A percentile compares a stretch with the other conserved stretches of the same genome.
Conservation (phyloP, 2,113 vertebrate species). For the Diadophis punctatus region DNA sequence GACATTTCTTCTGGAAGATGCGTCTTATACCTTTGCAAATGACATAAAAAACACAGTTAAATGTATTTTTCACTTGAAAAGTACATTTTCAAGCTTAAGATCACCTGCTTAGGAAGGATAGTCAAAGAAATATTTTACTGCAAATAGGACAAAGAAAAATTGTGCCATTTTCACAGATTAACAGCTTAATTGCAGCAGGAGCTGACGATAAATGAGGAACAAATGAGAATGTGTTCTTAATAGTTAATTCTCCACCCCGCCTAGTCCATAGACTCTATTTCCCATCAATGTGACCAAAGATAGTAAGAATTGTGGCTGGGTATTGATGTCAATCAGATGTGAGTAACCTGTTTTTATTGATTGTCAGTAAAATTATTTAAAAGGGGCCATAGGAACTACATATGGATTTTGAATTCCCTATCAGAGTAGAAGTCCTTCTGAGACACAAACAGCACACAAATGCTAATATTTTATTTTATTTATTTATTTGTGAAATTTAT, state of each 20-base stretch:
- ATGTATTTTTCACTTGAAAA: too few relatives aligned
- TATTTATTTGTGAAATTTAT: too few relatives aligned
- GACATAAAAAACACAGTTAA: too few relatives aligned
- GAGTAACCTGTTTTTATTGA: background rate
- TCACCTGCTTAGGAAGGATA: background rate
- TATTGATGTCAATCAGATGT: background rate
- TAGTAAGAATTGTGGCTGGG: background rate
- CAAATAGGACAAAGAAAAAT: background rate
- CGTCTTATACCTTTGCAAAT: too few relatives aligned
- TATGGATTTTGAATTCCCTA: background rate
- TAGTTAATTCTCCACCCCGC: background rate
- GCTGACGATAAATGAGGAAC: background rate
- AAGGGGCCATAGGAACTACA: background rate
- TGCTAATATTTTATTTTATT: too few relatives aligned
- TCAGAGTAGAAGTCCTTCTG: background rate
- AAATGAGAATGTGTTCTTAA: background rate
- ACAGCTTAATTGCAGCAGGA: background rate
- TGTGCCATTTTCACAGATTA: background rate
- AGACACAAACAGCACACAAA: background rate
- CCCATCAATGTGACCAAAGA: background rate
- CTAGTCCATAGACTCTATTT: background rate
- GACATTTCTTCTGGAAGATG: too few relatives aligned
- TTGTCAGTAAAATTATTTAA: background rate
- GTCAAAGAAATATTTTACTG: background rate
- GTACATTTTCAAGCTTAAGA: too few relatives aligned